Base-by-base conservation (phyloP, 2,113 vertebrate genomes). In the Ardeotis arabs region DNA sequence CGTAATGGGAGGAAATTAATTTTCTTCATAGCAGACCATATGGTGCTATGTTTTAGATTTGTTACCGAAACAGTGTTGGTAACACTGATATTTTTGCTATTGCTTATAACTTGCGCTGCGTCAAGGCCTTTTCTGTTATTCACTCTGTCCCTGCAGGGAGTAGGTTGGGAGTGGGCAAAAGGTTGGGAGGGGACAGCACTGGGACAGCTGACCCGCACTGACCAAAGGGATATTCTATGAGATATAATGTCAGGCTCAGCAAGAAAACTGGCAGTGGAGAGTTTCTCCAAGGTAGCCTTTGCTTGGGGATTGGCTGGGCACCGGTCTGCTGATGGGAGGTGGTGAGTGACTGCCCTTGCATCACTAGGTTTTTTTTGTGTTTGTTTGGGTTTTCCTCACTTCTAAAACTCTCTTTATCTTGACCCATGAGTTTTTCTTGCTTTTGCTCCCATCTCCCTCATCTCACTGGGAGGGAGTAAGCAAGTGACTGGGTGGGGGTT, bases 101-200 rank as follows among this genome's bases (percentile, higher is more conserved):
- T 1, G 0, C 22, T 67, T 70, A 52, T 50, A 31, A 22, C 4
- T 8, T 1, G 2, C 18, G 33, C 17, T 45, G 12, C 0, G 0
- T 62, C 27, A 59, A 68, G 12, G 16, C 10, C 5, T 29, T 19
- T 7, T 55, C 41, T 64, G 41, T 44, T 44, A 44, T 44, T 50
- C 20, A 22, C 11, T 37, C 35, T 56, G 27, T 21, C 8, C 23
- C 15, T 7, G 1, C 9, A 10, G 27, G 5, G 14, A 76, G 6
- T 7, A 45, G 19, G 24, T 4, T 58, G n/a, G 52, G 37, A 13
- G 13, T 59, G 44, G 15, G 45, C 13, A 77, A 56, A 58, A 68
- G 24, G 13, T 4, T 84, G 59, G 56, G 52, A 93, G 59, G 60
- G 41, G 27, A 45, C 14, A n/a, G 33, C 1, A 0, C 17, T 49